Percentiles rank a stretch among this genome's conserved stretches.
phyloP scores from a whole-genome alignment of 2,888 invertebrate species.

The Clistopyga incitator region DNA sequence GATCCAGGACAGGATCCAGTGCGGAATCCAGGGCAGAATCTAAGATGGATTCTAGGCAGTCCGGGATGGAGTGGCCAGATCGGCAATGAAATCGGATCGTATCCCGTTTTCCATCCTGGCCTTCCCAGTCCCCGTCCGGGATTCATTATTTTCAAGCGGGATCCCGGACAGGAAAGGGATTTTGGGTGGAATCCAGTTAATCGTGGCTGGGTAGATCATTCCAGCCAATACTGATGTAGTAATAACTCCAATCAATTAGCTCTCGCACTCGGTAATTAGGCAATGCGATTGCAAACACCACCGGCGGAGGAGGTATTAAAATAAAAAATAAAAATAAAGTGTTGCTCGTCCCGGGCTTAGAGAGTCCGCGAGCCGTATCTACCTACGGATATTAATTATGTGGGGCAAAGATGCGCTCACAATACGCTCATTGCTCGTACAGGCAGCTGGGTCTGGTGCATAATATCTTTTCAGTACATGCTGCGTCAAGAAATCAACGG shows the following conservation, averaged over 20 bases:
- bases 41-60: too few species aligned
- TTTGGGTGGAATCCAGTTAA: too few species aligned
- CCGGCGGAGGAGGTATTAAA: constrained; percentile 1
- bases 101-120: too few species aligned
- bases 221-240: constrained; percentile 55
- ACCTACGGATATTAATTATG: constrained; percentile 80
- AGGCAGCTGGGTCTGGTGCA: constrained; percentile 35
- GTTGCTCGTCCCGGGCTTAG: constrained; percentile 31
- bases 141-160: too few species aligned
- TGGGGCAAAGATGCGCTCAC: constrained; percentile 77
- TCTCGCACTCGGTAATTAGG: constrained; percentile 63
- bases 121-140: too few species aligned
- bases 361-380: constrained; percentile 59
- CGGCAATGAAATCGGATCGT: too few species aligned
- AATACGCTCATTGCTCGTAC: constrained; percentile 69
- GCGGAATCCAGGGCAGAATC: too few species aligned
- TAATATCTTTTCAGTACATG: background rate
- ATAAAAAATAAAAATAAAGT: constrained; percentile 17
- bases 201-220: background rate
- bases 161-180: too few species aligned
- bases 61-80: too few species aligned
- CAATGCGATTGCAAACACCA: constrained; percentile 65
- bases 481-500: constrained; percentile 43
- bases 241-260: constrained; percentile 79
- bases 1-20: too few species aligned